These are phyloP conservation scores for Platyura marginata DNA, from an alignment of 1,140 invertebrate species.

Conservation along the genomic window DNA sequence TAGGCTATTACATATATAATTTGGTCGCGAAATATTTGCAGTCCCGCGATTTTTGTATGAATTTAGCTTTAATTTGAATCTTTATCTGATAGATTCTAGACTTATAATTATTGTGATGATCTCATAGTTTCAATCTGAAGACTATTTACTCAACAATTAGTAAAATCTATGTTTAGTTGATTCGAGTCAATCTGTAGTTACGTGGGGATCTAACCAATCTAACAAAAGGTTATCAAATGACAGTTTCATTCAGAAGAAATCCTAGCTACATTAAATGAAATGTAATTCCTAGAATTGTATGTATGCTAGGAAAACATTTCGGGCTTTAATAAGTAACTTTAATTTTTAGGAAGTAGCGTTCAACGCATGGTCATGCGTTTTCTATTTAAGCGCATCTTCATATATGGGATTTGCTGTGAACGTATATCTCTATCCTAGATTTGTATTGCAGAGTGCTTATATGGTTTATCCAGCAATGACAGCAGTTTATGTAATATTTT, in stretches of 20 bases:
- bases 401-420: conserved; percentile 59
- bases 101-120: conserved; percentile 11
- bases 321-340: too few relatives aligned
- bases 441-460: conserved; percentile 29
- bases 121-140: too few relatives aligned
- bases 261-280: too few relatives aligned
- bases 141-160: too few relatives aligned
- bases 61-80: neutral
- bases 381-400: conserved; percentile 52
- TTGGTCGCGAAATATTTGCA: neutral
- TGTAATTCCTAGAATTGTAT: too few relatives aligned
- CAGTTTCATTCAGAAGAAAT: too few relatives aligned
- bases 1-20: conserved; percentile 2
- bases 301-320: too few relatives aligned
- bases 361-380: conserved; percentile 48
- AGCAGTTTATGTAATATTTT: conserved; percentile 60
- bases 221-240: too few relatives aligned
- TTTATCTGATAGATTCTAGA: neutral
- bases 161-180: too few relatives aligned
- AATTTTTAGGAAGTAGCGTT: conserved; percentile 61
- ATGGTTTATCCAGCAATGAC: conserved; percentile 65
- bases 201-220: too few relatives aligned
- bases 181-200: too few relatives aligned
- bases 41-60: neutral
- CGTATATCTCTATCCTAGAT: conserved; percentile 47